Evolutionary conservation across 2,888 invertebrate species (phyloP).

Genomic region (Parelbella ahira): DNA sequence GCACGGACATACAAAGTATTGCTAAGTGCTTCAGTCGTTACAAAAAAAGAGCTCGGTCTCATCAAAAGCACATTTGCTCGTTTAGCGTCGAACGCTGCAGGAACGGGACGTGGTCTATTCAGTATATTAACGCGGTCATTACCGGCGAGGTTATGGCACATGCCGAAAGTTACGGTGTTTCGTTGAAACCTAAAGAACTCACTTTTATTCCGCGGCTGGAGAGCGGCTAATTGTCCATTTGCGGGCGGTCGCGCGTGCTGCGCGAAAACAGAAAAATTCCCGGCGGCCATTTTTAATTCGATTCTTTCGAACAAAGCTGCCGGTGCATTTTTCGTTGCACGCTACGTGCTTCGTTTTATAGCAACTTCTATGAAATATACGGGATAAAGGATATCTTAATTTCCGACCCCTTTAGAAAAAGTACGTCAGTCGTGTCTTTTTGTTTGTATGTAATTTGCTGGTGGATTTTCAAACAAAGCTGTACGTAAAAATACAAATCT

Average conservation of each 20-base stretch:
- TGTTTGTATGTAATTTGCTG: not conserved
- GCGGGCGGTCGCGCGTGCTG: slow-evolving; percentile 63
- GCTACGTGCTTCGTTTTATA: slow-evolving; percentile 51
- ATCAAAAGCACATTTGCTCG: slow-evolving; percentile 23
- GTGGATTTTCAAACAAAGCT: no score
- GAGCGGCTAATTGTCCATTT: slow-evolving; percentile 73
- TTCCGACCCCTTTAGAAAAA: slow-evolving; percentile 47
- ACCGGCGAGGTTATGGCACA: not conserved
- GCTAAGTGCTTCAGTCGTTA: slow-evolving; percentile 18
- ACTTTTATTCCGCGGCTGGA: slow-evolving; percentile 37
- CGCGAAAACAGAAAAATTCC: slow-evolving; percentile 64
- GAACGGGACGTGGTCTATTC: slow-evolving; percentile 10
- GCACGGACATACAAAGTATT: slow-evolving; percentile 10
- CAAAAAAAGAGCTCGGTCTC: slow-evolving; percentile 22
- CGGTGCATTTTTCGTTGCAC: slow-evolving; percentile 49
- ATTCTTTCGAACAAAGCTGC: slow-evolving; percentile 27
- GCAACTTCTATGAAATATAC: slow-evolving; percentile 60
- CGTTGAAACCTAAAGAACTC: slow-evolving; percentile 22
- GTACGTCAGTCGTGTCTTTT: slow-evolving; percentile 2
- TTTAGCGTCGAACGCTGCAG: slow-evolving; percentile 13
- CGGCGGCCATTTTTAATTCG: slow-evolving; percentile 40
- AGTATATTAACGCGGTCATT: slow-evolving; percentile 17
- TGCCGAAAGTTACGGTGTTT: slow-evolving; percentile 10
- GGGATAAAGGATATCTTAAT: slow-evolving; percentile 59
- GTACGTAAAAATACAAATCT: no score